phyloP scores from a whole-genome alignment of 2,888 invertebrate genomes.

The Calameuta filiformis region DNA sequence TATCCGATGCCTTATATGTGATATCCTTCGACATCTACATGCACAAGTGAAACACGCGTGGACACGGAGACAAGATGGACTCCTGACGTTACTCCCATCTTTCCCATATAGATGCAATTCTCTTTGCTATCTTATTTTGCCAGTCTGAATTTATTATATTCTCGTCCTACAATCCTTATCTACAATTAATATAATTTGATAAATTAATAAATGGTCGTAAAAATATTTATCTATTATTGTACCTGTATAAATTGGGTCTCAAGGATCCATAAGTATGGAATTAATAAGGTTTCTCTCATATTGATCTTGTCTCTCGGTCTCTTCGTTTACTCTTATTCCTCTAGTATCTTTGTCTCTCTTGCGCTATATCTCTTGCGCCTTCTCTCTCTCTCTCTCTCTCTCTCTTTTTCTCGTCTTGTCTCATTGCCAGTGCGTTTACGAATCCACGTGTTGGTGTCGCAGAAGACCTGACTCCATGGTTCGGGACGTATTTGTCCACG shows the following conservation, averaged over 20 bases:
- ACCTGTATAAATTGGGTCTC: not conserved
- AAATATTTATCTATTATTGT: not conserved
- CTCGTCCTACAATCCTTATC: not conserved
- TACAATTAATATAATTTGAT: not conserved
- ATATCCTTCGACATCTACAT: not conserved
- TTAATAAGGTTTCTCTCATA: not conserved
- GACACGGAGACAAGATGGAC: not conserved
- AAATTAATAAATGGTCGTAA: not conserved
- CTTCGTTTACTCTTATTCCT: not conserved
- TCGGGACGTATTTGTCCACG: conserved; percentile 38
- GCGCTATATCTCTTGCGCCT: conserved; percentile 14
- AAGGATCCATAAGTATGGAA: not conserved
- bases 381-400: not conserved
- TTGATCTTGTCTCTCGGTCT: not conserved
- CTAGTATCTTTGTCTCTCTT: not conserved
- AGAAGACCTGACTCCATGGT: not conserved
- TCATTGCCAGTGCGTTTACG: not conserved
- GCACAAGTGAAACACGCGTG: not conserved
- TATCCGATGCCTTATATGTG: conserved; percentile 6
- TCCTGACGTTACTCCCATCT: not conserved
- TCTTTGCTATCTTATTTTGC: not conserved
- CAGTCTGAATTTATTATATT: not conserved
- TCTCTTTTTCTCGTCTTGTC: not conserved
- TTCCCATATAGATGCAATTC: not conserved
- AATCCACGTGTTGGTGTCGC: conserved; percentile 1